Base-by-base conservation (phyloP, 1,140 invertebrate species). In the Sipha flava region DNA sequence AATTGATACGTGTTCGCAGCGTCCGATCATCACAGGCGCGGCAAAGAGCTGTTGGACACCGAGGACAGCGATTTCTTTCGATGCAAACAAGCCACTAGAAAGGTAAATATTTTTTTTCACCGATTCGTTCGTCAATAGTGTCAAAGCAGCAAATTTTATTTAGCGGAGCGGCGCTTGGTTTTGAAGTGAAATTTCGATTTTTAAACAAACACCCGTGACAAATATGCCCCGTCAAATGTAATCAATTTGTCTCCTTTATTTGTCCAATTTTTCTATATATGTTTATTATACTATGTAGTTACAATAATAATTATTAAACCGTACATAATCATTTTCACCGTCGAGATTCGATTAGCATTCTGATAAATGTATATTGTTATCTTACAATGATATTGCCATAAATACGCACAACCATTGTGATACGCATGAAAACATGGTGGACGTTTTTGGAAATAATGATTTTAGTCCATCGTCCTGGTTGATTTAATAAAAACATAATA, bases 381-480 rank as follows among this genome's bases (percentile, higher is more conserved):
- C 18, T 64, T 64, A 21, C 40, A 40, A 64, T 34, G 21, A 40
- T 23, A 64, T 37, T 31, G 54, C 18, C 16, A 59, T 34, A 62
- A 31, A 62, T 62, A 34, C 18, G 10, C 52, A 54, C 54, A 29
- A 57, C 31, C 29, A 62, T 62, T 62, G 18, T 34, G 37, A n/a
- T 40, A 10, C 37, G 10, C 37, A 10, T 40, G 34, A 45, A 45
- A 29, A 70, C 43, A 29, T 37, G 7, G 52, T 9, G 70, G 70
- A 75, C 70, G 70, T 75, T 54, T 29, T 54, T 49, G 70, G 70
- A 75, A 75, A 75, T 52, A 21, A 54, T 37, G 21, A 75, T 54
- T 75, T 73, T 75, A 75, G 70, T 75, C 70, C 70, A 75, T 75
- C 70, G 70, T 75, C 70, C 70, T n/a, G 14, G 26, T 52, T 70